Base-by-base conservation (phyloP, 1,140 invertebrate species). In the Drosophila pseudoobscura region DNA sequence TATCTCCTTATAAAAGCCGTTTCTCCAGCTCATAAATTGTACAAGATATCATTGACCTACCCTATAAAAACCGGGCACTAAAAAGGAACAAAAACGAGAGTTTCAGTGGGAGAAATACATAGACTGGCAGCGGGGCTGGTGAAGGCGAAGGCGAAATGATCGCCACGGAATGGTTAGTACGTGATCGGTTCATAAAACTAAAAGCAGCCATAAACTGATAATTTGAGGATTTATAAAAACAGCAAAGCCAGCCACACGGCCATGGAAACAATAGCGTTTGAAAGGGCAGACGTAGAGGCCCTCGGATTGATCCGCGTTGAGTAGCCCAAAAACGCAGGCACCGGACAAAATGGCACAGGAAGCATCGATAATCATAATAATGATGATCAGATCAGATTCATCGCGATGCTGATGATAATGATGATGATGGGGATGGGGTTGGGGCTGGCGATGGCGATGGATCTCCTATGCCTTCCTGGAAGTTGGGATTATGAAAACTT, bases 151-250 rank as follows among this genome's bases (percentile, higher is more conserved):
- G 51, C 50, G 24, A 56, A 69, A 68, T 69, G 65, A 49, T 66
- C 65, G 65, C 45, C 51, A 29, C 65, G 39, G 53, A 74, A 74
- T 87, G 78, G 82, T 71, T 68, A 53, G 78, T 88, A 87, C 82
- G 82, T 87, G 82, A 87, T 87, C 78, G 83, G 82, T 88, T 87
- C 83, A 87, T 87, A 87, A 87, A 87, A 87, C 83, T 83, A 82
- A 87, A 87, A 84, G 80, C 75, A 68, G 55, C 75, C 83, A 87
- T 87, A 88, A 88, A 87, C 83, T 83, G 82, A 87, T 87, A 88
- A 87, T 87, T 82, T 88, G 83, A 85, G 78, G 82, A 82, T 87
- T 82, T 82, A 85, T 87, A 85, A 84, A 84, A 78, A 78, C 75
- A 71, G 29, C 45, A 45, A 11, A 8, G 17, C 31, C 29, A 15